phyloP scores from a whole-genome alignment of 1,140 invertebrate species.

The Meloidogyne floridensis region DNA sequence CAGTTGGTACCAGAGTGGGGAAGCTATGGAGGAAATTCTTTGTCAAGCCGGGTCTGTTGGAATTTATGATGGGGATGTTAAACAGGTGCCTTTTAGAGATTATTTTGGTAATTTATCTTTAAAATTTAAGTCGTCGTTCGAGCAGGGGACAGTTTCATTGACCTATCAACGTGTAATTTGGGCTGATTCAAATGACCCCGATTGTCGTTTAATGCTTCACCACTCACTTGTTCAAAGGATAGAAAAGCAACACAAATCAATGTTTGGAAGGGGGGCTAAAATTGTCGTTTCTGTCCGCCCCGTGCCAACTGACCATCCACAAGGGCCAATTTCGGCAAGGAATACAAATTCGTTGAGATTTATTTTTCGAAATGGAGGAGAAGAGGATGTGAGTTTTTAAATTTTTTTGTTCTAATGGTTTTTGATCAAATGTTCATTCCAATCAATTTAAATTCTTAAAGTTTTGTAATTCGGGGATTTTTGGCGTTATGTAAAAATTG shows the following conservation, averaged over 20 bases:
- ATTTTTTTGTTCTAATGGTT: not conserved
- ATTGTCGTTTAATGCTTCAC: constrained; percentile 61
- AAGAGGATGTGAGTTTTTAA: constrained; percentile 63
- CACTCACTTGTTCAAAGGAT: constrained; percentile 63
- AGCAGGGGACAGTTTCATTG: constrained; percentile 64
- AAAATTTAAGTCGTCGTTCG: constrained; percentile 56
- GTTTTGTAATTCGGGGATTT: not conserved
- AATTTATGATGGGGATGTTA: constrained; percentile 63
- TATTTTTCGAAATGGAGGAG: constrained; percentile 62
- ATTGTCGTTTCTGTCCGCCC: constrained; percentile 79
- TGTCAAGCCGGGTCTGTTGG: constrained; percentile 62
- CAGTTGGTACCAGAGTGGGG: constrained; percentile 60
- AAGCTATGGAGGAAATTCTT: constrained; percentile 64
- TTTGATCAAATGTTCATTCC: not conserved
- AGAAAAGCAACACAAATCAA: constrained; percentile 63
- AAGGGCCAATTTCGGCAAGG: constrained; percentile 51
- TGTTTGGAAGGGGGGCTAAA: constrained; percentile 69
- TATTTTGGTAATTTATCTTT: constrained; percentile 9
- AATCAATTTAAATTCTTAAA: no score
- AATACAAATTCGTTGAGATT: constrained; percentile 51
- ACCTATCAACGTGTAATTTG: constrained; percentile 64
- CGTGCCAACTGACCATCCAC: constrained; percentile 44
- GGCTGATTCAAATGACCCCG: constrained; percentile 63
- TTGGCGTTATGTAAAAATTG: constrained; percentile 8
- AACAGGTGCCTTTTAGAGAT: constrained; percentile 45